Percentiles rank a stretch among this genome's conserved stretches.
Evolutionary conservation across 2,888 invertebrate genomes (phyloP).

Genomic region (Lissonota sp.): DNA sequence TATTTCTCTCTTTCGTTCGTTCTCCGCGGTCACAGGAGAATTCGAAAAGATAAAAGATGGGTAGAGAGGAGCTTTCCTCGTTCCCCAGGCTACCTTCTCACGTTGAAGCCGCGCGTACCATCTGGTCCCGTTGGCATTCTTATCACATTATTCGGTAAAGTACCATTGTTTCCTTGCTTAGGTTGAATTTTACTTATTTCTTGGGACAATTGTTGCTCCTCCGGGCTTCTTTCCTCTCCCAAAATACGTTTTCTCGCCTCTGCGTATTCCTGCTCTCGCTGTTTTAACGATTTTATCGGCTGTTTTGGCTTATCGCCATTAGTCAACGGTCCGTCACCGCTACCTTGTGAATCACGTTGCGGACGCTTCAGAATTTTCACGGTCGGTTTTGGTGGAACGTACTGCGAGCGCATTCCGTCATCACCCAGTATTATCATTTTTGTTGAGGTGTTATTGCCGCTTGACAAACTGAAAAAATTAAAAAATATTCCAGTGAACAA

Average conservation of each 20-base stretch:
- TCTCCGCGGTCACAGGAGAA: conserved; percentile 65
- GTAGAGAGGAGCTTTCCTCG: conserved; percentile 71
- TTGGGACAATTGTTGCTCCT: conserved; percentile 85
- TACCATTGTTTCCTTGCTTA: conserved; percentile 71
- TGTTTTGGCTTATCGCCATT: conserved; percentile 90
- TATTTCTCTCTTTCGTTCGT: conserved; percentile 45
- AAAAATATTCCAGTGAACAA: background rate
- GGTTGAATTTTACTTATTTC: conserved; percentile 83
- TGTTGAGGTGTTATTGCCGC: conserved; percentile 78
- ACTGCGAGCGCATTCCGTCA: conserved; percentile 92
- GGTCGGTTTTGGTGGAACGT: conserved; percentile 91
- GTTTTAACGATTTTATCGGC: conserved; percentile 93
- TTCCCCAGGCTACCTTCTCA: conserved; percentile 87
- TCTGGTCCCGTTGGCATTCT: conserved; percentile 92
- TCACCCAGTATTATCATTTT: conserved; percentile 91
- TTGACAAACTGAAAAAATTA: conserved; percentile 70
- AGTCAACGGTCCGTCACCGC: conserved; percentile 85
- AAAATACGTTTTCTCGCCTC: conserved; percentile 95
- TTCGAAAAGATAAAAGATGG: conserved; percentile 76
- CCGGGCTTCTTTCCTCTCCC: conserved; percentile 93
- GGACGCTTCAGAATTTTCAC: conserved; percentile 94
- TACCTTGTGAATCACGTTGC: conserved; percentile 83
- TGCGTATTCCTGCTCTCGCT: conserved; percentile 97
- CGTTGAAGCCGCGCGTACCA: conserved; percentile 89
- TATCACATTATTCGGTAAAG: conserved; percentile 84